Percentiles rank a stretch among this genome's conserved stretches.
Conservation (phyloP, 2,888 invertebrate genomes). For the Gnatocerus cornutus region DNA sequence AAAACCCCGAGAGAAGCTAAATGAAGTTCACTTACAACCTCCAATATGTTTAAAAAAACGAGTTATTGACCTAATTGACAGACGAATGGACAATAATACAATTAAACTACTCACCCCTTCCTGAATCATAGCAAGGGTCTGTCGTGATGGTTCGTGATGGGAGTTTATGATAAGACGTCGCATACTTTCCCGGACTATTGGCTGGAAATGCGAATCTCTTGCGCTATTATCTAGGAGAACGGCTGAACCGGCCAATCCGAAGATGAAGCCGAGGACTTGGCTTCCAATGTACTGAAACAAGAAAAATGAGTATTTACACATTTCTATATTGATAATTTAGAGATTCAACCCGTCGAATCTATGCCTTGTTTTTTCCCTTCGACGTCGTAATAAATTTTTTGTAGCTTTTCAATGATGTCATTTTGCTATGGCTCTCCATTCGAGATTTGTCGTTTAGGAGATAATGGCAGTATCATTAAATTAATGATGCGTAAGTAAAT, state of each 20-base stretch:
- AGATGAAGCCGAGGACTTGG: conserved; percentile 81
- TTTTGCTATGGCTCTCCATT: neutral
- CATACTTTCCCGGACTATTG: conserved; percentile 82
- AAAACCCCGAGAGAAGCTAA: conserved; percentile 55
- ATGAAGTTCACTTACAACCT: conserved; percentile 51
- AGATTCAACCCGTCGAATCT: neutral
- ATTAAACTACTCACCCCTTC: conserved; percentile 69
- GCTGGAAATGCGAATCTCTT: conserved; percentile 86
- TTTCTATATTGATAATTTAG: no score
- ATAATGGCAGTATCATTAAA: conserved; percentile 6
- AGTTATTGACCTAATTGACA: neutral
- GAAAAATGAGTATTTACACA: conserved; percentile 3
- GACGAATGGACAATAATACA: neutral
- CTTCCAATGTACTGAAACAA: conserved; percentile 81
- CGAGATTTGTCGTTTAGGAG: conserved; percentile 3
- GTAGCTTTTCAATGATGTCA: no score
- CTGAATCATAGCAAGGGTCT: conserved; percentile 85
- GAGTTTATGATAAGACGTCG: conserved; percentile 84
- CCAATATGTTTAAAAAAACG: conserved; percentile 28
- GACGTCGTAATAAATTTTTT: no score
- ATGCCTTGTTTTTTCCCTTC: no score
- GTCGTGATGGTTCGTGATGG: conserved; percentile 79
- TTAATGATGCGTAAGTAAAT: conserved; percentile 13
- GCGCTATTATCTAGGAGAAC: conserved; percentile 87
- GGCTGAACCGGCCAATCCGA: conserved; percentile 83